Percentiles rank a stretch among this genome's conserved stretches.
phyloP scores from a whole-genome alignment of 1,140 invertebrate genomes.

The Frieseomelitta varia region DNA sequence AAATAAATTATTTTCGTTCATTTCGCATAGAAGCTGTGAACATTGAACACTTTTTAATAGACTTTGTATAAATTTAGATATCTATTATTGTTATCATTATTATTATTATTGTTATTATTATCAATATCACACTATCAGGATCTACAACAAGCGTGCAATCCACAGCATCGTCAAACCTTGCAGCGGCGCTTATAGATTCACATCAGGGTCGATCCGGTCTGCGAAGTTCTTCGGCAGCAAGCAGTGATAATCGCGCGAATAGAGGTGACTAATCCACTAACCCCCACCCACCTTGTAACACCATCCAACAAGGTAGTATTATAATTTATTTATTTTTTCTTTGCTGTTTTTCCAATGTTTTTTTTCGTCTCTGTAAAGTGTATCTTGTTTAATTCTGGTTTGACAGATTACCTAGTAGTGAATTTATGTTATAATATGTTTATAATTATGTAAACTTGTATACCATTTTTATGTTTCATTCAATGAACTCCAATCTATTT shows the following conservation, averaged over 20 bases:
- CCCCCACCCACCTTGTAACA: slow-evolving; percentile 72
- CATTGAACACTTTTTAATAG: slow-evolving; percentile 10
- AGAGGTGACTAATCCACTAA: slow-evolving; percentile 80
- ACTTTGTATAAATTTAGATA: slow-evolving; percentile 14
- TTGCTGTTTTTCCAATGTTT: slow-evolving; percentile 57
- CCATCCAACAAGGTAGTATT: slow-evolving; percentile 73
- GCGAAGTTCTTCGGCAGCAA: slow-evolving; percentile 74
- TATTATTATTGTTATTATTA: slow-evolving; percentile 47
- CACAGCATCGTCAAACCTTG: slow-evolving; percentile 80
- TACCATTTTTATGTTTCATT: slow-evolving; percentile 10
- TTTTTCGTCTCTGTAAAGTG: slow-evolving; percentile 47
- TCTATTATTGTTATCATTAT: slow-evolving; percentile 44
- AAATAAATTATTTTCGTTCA: slow-evolving; percentile 3
- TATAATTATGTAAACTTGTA: slow-evolving; percentile 8
- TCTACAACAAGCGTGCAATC: slow-evolving; percentile 80
- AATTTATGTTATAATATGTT: slow-evolving; percentile 48
- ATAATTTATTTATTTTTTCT: slow-evolving; percentile 69
- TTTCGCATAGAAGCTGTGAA: slow-evolving; percentile 13
- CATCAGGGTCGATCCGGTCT: slow-evolving; percentile 78
- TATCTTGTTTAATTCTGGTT: slow-evolving; percentile 45
- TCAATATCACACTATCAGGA: slow-evolving; percentile 69
- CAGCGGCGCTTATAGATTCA: slow-evolving; percentile 82
- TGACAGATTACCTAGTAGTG: slow-evolving; percentile 37
- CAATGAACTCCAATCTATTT: slow-evolving; percentile 11
- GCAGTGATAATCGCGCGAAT: slow-evolving; percentile 79